Base-by-base conservation (phyloP, 1,140 invertebrate species). In the Lepidurus arcticus region DNA sequence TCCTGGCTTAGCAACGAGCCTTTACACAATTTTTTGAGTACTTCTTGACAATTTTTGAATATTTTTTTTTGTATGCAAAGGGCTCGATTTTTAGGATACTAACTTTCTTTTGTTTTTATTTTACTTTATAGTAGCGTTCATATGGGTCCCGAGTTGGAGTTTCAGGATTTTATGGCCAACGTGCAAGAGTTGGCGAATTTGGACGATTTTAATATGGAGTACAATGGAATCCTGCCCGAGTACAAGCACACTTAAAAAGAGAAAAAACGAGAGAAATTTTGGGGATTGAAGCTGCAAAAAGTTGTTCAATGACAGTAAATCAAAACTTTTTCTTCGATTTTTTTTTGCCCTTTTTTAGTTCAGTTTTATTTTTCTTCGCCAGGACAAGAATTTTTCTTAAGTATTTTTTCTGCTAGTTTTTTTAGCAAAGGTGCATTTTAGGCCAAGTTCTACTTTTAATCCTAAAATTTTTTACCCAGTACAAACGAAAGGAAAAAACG, bases 101-200 rank as follows among this genome's bases (percentile, higher is more conserved):
- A 76, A 76, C 34, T 43, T 44, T 34, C 21, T 76, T 53, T 47
- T 65, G 44, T 76, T 76, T 47, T 34, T 8, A 6, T 47, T 65
- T 47, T 10, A 8, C n/a, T 44, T 44, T 75, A 7, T 75, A 42
- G 11, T 44, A 42, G 34, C 47, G 44, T 76, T 42, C 21, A 24
- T 43, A 44, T 76, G 53, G 53, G 34, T 26, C 42, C 34, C n/a
- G 74, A 42, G 21, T 75, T 75, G 34, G 74, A 42, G 44, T 76
- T 76, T 76, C 76, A 76, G 53, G 76, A 76, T 26, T 76, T 76
- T 65, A 76, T 76, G 76, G 45, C 76, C 13, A 45, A 76, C 45
- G 76, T 76, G 45, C 45, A 76, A 16, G 76, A 65, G 34, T 44
- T 76, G 10, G 76, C 45, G 44, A 76, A 76, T 26, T 26, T 76